Evolutionary conservation across 2,113 vertebrate genomes (phyloP), one percentile per base, ranked within the genome.

Genomic region (Xenopus borealis): DNA sequence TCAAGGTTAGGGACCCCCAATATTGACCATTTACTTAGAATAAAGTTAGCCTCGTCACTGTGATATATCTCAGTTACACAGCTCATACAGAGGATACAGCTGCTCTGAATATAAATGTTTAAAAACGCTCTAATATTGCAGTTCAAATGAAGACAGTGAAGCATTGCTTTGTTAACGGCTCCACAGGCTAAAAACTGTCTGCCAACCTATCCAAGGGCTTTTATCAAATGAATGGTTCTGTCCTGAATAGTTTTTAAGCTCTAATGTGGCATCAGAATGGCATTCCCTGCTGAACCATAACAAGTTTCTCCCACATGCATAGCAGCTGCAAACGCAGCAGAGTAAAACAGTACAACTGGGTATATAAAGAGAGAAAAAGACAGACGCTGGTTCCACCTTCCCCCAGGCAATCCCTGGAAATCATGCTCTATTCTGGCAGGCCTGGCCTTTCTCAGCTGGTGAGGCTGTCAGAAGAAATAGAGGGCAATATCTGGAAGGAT

Each of bases 391-490:
- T 19, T 52, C 18, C 57, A 14, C 61, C 59, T 64, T 5, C 14
- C 20, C 52, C 47, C 33, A 4, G 61, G 67, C 67, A 66, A 50
- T 59, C 55, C 66, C 62, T 0, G 69, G 69, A 75, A 59, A 78
- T 3, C 0, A 69, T 62, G 18, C 80, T 84, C 75, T 71, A 73
- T 79, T 85, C 82, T 81, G 78, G 78, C 62, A 80, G 0, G 10
- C 75, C 66, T 80, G 47, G 57, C 61, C 63, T 63, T 78, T 61
- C 80, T 82, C 84, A 85, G 85, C 85, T 84, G 81, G 78, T 66
- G 62, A 81, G 82, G 57, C 79, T 83, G 78, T 81, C 80, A 82
- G 79, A 82, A 86, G 20, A 78, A 83, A 85, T 3, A 81, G 69
- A 80, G 80, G 66, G 71, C 78, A 78, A 12, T 81, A 78, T 67